A percentile compares a stretch with the other conserved stretches of the same genome.
Evolutionary conservation across 1,140 invertebrate genomes (phyloP).

Genomic region (Triops cancriformis): DNA sequence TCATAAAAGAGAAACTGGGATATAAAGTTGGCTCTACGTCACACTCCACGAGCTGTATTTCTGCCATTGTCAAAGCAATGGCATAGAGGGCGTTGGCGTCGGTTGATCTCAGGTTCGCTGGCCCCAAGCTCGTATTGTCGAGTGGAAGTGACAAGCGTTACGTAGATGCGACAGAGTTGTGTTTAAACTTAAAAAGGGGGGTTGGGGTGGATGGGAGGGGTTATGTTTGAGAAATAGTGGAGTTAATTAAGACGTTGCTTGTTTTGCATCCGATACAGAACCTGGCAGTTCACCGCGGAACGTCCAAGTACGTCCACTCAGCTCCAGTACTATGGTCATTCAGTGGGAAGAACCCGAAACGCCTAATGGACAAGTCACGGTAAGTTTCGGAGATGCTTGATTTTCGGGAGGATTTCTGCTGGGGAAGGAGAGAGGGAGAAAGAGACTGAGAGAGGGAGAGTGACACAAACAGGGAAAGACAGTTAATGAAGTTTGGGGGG

Average conservation of each 20-base stretch:
- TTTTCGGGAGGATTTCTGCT: background rate
- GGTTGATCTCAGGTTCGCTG: too few species aligned
- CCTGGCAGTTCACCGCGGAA: constrained; percentile 88
- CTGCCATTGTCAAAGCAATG: too few species aligned
- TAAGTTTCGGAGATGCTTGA: constrained; percentile 43
- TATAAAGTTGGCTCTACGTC: background rate
- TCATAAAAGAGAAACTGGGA: background rate
- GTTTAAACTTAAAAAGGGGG: background rate
- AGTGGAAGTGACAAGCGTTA: background rate
- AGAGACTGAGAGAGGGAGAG: too few species aligned
- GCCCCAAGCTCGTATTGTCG: too few species aligned
- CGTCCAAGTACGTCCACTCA: constrained; percentile 83
- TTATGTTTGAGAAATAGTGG: background rate
- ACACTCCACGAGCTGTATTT: too few species aligned
- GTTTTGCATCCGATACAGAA: constrained; percentile 49
- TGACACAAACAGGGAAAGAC: constrained; percentile 1
- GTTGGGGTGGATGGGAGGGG: background rate
- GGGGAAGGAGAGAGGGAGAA: too few species aligned
- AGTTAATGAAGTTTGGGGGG: background rate
- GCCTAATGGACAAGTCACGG: constrained; percentile 92
- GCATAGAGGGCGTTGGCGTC: too few species aligned
- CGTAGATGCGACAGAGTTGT: background rate
- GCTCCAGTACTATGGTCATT: constrained; percentile 88
- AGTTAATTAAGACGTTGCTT: constrained; percentile 11
- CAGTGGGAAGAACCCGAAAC: constrained; percentile 96